Conservation (phyloP, 2,113 vertebrate species). For the Saguinus midas region DNA sequence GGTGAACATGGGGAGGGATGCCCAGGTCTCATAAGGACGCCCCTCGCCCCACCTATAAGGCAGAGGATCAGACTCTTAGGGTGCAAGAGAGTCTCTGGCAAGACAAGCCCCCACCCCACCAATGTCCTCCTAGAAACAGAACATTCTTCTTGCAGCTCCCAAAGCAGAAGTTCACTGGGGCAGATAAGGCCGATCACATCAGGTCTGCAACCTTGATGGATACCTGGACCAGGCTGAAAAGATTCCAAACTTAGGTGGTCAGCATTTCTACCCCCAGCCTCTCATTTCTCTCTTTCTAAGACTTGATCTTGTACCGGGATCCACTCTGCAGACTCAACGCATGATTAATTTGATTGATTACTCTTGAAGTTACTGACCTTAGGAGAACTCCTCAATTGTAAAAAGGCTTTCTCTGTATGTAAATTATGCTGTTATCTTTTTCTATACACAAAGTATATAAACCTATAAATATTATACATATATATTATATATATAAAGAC, state of each 20-base stretch:
- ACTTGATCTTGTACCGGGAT: neutral
- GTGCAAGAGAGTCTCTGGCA: neutral
- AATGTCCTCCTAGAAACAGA: neutral
- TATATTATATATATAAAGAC: slow-evolving; percentile 81
- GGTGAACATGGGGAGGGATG: neutral
- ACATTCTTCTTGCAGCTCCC: neutral
- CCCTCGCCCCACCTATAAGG: neutral
- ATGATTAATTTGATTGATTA: slow-evolving; percentile 11
- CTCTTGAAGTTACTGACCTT: slow-evolving; percentile 16
- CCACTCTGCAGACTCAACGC: slow-evolving; percentile 22
- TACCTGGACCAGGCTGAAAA: neutral
- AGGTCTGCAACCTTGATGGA: neutral
- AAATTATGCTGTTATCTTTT: slow-evolving; percentile 71
- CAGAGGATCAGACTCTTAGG: neutral
- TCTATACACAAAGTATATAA: slow-evolving; percentile 84
- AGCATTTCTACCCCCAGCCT: neutral
- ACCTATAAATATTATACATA: slow-evolving; percentile 81
- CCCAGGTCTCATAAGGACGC: neutral
- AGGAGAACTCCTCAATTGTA: slow-evolving; percentile 69
- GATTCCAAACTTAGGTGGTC: neutral
- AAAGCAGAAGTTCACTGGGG: neutral
- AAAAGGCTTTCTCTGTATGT: slow-evolving; percentile 77
- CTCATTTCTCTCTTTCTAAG: neutral
- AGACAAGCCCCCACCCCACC: neutral
- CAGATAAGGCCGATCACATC: neutral